Conservation (phyloP, 2,888 invertebrate genomes). For the Cepaea hortensis region DNA sequence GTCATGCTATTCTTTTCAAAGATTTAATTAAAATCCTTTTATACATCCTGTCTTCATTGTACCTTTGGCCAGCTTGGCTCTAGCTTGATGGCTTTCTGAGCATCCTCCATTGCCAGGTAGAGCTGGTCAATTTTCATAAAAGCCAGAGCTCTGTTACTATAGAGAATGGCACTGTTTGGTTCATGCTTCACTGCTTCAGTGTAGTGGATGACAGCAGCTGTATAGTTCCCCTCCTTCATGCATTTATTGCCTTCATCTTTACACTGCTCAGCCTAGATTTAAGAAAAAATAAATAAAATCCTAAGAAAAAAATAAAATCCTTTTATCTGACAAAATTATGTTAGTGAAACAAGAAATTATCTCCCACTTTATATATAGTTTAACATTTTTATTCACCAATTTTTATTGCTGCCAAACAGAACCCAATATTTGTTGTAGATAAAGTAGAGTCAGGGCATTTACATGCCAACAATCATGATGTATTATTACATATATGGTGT, state of each 20-base stretch:
- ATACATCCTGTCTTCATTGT: slow-evolving; percentile 49
- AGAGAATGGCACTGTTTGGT: slow-evolving; percentile 83
- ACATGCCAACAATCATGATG: too few relatives aligned
- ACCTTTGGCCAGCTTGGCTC: slow-evolving; percentile 89
- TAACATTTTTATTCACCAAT: neutral
- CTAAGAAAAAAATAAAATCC: neutral
- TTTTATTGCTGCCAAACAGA: too few relatives aligned
- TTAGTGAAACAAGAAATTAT: neutral
- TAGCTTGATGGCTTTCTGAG: slow-evolving; percentile 84
- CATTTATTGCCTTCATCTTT: slow-evolving; percentile 87
- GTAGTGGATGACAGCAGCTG: slow-evolving; percentile 87
- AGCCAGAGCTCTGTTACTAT: slow-evolving; percentile 88
- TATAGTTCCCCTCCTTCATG: slow-evolving; percentile 84
- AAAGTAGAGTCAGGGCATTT: too few relatives aligned
- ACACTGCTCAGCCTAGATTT: slow-evolving; percentile 79
- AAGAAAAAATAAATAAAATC: neutral
- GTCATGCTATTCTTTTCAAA: too few relatives aligned
- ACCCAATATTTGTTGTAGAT: too few relatives aligned
- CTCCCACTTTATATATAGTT: neutral
- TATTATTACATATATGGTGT: too few relatives aligned
- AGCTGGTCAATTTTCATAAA: slow-evolving; percentile 87
- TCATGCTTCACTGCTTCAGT: slow-evolving; percentile 87
- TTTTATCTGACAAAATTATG: neutral
- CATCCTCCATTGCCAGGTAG: slow-evolving; percentile 87
- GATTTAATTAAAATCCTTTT: too few relatives aligned